These are phyloP conservation scores for western clawed frog (Xenopus tropicalis) DNA, from an alignment of 2,113 vertebrate species.

Conservation along the genomic window UCB_Xtro_10.0 CM004446.2:97284001-97284500, in stretches of 20 bases:
- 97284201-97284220: no score
- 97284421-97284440: conserved; percentile 58
- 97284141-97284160: no score
- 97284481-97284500: not conserved
- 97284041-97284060: no score
- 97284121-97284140: no score
- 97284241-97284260: conserved; percentile 13
- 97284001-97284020: no score
- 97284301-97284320: conserved; percentile 59
- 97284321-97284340: conserved; percentile 56
- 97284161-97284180: no score
- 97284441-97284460: conserved; percentile 55
- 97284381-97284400: conserved; percentile 26
- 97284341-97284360: conserved; percentile 67
- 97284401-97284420: conserved; percentile 44
- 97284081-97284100: no score
- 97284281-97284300: conserved; percentile 55
- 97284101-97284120: no score
- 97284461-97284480: conserved; percentile 39
- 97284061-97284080: no score
- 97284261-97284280: conserved; percentile 35
- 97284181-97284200: no score
- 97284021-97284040: no score
- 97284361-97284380: conserved; percentile 47
- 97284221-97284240: no score